Evolutionary conservation across 2,797 vertebrate genomes (phyloP).

Genomic region (Gymnocypris eckloni): DNA sequence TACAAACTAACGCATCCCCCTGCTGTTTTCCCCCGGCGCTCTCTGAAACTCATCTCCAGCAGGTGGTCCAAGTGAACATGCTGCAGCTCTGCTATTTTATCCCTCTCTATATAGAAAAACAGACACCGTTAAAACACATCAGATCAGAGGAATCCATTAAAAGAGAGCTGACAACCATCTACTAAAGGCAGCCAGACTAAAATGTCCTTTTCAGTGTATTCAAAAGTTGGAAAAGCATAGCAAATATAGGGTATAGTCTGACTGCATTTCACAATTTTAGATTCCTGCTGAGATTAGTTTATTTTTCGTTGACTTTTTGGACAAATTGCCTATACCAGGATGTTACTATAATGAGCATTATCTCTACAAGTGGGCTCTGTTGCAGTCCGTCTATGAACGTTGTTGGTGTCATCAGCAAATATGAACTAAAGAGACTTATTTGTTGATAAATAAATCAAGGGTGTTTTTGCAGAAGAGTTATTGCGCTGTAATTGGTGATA

Average conservation of each 20-base stretch:
- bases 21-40: conserved; percentile 60
- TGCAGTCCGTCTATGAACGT: conserved; percentile 50
- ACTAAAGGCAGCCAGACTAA: neutral
- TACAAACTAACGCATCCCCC: conserved; percentile 63
- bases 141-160: conserved; percentile 18
- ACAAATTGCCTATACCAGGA: conserved; percentile 44
- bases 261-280: neutral
- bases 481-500: conserved; percentile 75
- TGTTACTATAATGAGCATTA: conserved; percentile 41
- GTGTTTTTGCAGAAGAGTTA: conserved; percentile 75
- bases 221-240: conserved; percentile 12
- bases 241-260: neutral
- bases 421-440: conserved; percentile 71
- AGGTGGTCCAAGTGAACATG: conserved; percentile 67
- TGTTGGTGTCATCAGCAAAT: conserved; percentile 55
- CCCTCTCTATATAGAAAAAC: conserved; percentile 31
- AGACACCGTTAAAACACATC: neutral
- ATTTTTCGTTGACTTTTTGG: conserved; percentile 7
- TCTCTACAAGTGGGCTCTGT: conserved; percentile 37
- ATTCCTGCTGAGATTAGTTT: neutral
- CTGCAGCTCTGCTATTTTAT: conserved; percentile 37
- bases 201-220: neutral
- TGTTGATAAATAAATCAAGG: conserved; percentile 69
- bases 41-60: conserved; percentile 69
- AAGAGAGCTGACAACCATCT: conserved; percentile 1